These are phyloP conservation scores for Choristoneura rosaceana DNA, from an alignment of 2,888 invertebrate genomes.

Conservation along the genomic window DNA sequence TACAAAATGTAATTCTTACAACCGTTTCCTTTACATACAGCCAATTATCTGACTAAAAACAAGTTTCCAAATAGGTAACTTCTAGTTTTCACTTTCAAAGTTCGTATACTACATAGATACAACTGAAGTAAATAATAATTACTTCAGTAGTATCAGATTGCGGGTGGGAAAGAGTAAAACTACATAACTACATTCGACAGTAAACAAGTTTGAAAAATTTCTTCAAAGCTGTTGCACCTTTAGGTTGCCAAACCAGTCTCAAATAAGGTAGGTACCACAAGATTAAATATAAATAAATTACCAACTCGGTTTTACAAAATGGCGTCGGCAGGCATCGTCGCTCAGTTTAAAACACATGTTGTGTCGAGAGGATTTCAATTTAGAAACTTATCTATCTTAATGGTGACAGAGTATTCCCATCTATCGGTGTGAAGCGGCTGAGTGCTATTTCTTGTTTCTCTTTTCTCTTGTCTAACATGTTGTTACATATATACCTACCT, in stretches of 20 bases:
- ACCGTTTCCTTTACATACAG: no score
- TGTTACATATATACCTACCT: background rate
- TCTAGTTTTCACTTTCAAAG: no score
- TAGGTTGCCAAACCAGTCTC: background rate
- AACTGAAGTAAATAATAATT: background rate
- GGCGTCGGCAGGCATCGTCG: constrained; percentile 15
- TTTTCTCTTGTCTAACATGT: constrained; percentile 7
- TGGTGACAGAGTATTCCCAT: constrained; percentile 24
- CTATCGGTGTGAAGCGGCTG: constrained; percentile 16
- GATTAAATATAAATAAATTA: constrained; percentile 23
- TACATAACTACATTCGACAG: background rate
- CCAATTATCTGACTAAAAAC: no score
- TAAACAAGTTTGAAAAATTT: background rate
- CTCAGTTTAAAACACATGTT: constrained; percentile 6
- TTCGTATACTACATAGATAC: no score
- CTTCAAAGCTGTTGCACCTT: background rate
- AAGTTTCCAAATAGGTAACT: no score
- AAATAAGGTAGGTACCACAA: background rate
- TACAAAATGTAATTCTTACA: no score
- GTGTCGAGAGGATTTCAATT: constrained; percentile 30
- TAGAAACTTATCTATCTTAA: constrained; percentile 44
- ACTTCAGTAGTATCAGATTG: background rate
- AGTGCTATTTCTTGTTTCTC: constrained; percentile 35
- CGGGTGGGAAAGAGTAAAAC: background rate
- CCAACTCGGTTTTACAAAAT: constrained; percentile 23